These are phyloP conservation scores for Paramormyrops hopkinsi DNA, from an alignment of 2,797 vertebrate species.

Conservation along the genomic window DNA sequence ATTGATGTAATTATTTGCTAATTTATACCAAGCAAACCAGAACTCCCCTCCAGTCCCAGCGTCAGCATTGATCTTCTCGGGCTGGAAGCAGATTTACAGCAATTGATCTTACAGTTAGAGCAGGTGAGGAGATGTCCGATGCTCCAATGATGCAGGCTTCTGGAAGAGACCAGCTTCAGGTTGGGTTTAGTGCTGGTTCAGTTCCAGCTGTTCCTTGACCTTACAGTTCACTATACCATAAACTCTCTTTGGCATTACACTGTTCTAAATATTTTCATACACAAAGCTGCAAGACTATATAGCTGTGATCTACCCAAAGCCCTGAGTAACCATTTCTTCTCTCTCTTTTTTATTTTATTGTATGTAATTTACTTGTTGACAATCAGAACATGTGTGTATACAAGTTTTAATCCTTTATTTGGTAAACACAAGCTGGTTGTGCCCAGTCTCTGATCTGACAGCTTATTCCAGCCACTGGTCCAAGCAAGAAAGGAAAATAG, in stretches of 20 bases:
- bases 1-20: constrained; percentile 7
- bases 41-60: background rate
- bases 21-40: background rate
- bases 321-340: background rate
- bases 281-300: background rate
- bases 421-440: background rate
- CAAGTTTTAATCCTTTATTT: constrained; percentile 5
- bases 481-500: background rate
- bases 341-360: background rate
- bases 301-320: background rate
- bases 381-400: background rate
- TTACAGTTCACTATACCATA: background rate
- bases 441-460: background rate
- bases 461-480: background rate
- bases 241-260: background rate
- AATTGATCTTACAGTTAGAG: background rate
- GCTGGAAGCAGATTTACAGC: background rate
- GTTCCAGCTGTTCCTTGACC: background rate
- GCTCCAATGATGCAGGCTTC: background rate
- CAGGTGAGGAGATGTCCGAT: background rate
- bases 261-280: background rate
- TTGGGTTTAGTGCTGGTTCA: background rate
- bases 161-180: background rate
- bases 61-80: background rate
- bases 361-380: background rate